These are phyloP conservation scores for Solenodon paradoxus DNA, from an alignment of 2,113 vertebrate species.

Conservation along the genomic window DNA sequence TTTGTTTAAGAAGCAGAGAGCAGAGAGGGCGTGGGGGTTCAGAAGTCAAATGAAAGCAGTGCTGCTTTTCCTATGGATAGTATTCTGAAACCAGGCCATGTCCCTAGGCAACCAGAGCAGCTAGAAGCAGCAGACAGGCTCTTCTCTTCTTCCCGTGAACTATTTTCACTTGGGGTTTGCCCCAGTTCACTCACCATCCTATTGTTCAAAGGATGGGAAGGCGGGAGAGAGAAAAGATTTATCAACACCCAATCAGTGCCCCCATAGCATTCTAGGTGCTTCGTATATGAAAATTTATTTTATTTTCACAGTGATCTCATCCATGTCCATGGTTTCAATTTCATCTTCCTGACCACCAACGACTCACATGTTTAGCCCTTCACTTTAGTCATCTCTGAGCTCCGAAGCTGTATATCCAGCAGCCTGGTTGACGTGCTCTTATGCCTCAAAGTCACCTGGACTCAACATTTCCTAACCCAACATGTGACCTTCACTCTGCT, in stretches of 20 bases:
- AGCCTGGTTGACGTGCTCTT: background rate
- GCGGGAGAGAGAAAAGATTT: background rate
- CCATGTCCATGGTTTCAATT: background rate
- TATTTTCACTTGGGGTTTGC: background rate
- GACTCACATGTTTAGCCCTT: background rate
- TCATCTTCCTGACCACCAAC: background rate
- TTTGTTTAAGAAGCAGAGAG: background rate
- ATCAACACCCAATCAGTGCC: background rate
- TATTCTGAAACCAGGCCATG: background rate
- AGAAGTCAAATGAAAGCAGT: background rate
- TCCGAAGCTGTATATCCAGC: background rate
- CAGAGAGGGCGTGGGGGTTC: background rate
- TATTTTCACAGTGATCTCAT: constrained; percentile 29
- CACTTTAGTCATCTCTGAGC: background rate
- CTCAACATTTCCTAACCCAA: background rate
- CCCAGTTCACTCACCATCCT: background rate
- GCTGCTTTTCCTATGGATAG: background rate
- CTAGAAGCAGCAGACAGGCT: background rate
- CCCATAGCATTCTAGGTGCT: background rate
- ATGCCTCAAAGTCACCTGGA: background rate
- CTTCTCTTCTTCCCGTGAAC: background rate
- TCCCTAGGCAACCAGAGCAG: background rate
- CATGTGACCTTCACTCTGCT: background rate
- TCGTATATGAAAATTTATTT: background rate
- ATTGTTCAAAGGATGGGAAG: background rate